Evolutionary conservation across 2,888 invertebrate genomes (phyloP), one percentile per base, ranked within the genome.

Genomic region (Carpatolechia fugitivella): DNA sequence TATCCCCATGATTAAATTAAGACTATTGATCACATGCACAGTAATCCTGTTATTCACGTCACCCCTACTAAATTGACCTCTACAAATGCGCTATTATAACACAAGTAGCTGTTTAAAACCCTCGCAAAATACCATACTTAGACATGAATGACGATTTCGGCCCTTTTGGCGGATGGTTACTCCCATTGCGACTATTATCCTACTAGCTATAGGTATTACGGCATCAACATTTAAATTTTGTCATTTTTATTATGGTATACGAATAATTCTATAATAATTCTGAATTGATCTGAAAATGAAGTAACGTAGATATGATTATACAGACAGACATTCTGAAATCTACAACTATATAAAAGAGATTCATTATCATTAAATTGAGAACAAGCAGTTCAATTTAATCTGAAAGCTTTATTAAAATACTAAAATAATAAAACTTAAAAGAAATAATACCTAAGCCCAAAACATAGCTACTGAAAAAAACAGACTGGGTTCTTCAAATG

Each of bases 61-160:
- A 24, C 38, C 49, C 30, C 38, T 59, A 53, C 66, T 70, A 71
- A 71, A 71, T 71, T 66, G 64, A 53, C 56, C 56, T 58, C 58
- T 35, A 53, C 46, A 14, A 56, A 62, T 63, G 63, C 60, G 55
- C 68, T 68, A 68, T 69, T 65, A 60, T 66, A 60, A 60, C 57
- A 66, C 59, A 62, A 62, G 53, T 44, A 56, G 57, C 61, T 63
- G 56, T 68, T 69, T 69, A 61, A 65, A 69, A 65, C 66, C 62
- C 59, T 60, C 40, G 48, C 49, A 56, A 63, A 69, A 65, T 65
- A 44, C 52, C 51, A 51, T 53, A 47, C 52, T 54, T 62, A 63
- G 64, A 62, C 56, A 61, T 56, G 58, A 68, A 68, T 63, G 70
- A 66, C 60, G 60, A 63, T 69, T 64, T 18, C 50, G 56, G 60